A percentile compares a stretch with the other conserved stretches of the same genome.
phyloP scores from a whole-genome alignment of 2,797 vertebrate species.

The Sebastes vulpes region DNA sequence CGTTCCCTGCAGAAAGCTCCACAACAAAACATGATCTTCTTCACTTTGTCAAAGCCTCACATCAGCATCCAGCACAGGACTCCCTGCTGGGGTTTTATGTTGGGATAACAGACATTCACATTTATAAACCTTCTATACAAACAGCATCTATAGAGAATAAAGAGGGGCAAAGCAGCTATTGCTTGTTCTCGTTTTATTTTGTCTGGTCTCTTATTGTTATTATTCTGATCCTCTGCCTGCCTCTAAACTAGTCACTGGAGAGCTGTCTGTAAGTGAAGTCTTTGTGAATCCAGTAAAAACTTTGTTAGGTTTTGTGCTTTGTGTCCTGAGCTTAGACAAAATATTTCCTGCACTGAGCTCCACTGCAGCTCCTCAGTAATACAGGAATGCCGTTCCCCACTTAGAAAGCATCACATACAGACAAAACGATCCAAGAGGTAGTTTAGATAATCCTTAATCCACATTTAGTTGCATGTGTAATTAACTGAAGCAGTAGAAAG shows the following conservation, averaged over 20 bases:
- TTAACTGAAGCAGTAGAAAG: background rate
- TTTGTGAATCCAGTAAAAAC: background rate
- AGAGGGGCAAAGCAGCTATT: background rate
- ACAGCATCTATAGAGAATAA: constrained; percentile 1
- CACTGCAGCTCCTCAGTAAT: background rate
- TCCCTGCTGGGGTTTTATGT: background rate
- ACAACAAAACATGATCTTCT: constrained; percentile 37
- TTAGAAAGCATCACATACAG: background rate
- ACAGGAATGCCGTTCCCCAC: background rate
- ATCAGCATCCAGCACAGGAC: background rate
- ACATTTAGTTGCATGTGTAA: background rate
- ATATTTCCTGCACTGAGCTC: background rate
- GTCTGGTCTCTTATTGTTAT: background rate
- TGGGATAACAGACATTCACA: background rate
- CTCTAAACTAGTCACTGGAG: constrained; percentile 1
- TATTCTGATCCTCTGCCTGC: constrained; percentile 12
- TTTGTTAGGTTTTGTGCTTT: background rate
- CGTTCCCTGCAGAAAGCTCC: constrained; percentile 17
- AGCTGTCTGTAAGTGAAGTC: background rate
- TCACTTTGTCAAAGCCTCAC: constrained; percentile 18
- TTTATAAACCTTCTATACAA: background rate
- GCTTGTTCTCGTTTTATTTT: background rate
- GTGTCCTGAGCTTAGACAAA: background rate
- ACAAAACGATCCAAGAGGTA: background rate
- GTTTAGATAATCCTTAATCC: background rate